phyloP scores from a whole-genome alignment of 2,888 invertebrate species.

The Diaperis boleti region DNA sequence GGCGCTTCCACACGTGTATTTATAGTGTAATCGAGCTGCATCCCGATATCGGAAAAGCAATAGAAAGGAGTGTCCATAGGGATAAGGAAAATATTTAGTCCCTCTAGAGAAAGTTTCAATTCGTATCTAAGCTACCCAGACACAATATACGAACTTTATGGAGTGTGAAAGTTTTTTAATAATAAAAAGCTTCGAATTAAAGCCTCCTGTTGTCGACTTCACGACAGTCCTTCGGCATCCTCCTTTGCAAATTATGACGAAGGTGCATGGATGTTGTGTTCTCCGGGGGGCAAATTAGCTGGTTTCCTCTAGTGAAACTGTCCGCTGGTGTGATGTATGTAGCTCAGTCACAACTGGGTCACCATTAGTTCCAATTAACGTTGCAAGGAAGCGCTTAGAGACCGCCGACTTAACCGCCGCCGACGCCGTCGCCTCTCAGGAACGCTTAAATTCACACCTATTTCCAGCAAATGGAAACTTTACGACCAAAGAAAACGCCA shows the following conservation, averaged over 20 bases:
- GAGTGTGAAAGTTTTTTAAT: slow-evolving; percentile 59
- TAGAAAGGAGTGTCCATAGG: slow-evolving; percentile 60
- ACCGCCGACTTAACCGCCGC: slow-evolving; percentile 48
- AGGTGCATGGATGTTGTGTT: slow-evolving; percentile 51
- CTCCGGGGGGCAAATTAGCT: slow-evolving; percentile 63
- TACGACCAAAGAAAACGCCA: slow-evolving; percentile 10
- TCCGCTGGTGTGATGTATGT: slow-evolving; percentile 59
- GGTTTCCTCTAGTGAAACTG: slow-evolving; percentile 57
- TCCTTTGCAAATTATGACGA: slow-evolving; percentile 52
- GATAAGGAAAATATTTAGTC: slow-evolving; percentile 62
- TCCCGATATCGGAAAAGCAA: slow-evolving; percentile 59
- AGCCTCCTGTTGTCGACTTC: slow-evolving; percentile 19
- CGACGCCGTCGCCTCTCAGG: slow-evolving; percentile 43
- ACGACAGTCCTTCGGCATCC: slow-evolving; percentile 13
- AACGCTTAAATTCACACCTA: slow-evolving; percentile 28
- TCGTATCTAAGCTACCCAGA: slow-evolving; percentile 61
- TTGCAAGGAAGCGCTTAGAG: slow-evolving; percentile 58
- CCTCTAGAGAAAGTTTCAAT: slow-evolving; percentile 60
- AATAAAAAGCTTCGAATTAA: slow-evolving; percentile 42
- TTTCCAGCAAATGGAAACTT: slow-evolving; percentile 20
- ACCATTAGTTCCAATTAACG: slow-evolving; percentile 63
- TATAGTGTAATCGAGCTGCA: slow-evolving; percentile 56
- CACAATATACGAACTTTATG: slow-evolving; percentile 62
- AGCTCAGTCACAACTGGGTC: slow-evolving; percentile 59
- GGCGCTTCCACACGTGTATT: slow-evolving; percentile 51